These are phyloP conservation scores for Ceratoteleas bidentatus DNA, from an alignment of 1,140 invertebrate species.

Conservation along the genomic window DNA sequence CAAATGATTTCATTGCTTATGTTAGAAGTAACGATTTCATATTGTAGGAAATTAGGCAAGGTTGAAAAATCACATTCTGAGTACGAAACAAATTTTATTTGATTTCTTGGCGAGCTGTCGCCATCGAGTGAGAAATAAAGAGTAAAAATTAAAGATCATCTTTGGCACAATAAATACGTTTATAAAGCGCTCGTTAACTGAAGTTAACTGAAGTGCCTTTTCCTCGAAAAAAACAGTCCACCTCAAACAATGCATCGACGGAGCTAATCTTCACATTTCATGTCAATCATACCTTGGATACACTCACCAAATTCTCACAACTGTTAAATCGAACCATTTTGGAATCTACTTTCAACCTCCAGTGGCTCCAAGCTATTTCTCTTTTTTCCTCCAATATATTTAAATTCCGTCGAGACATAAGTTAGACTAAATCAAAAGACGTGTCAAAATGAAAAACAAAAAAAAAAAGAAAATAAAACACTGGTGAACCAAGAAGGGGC, in stretches of 20 bases:
- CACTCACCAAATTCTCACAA: no score
- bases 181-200: constrained; percentile 55
- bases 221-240: constrained; percentile 16
- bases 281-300: no score
- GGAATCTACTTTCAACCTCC: no score
- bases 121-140: constrained; percentile 54
- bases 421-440: constrained; percentile 18
- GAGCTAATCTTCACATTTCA: background rate
- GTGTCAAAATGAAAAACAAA: no score
- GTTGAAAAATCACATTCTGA: constrained; percentile 1
- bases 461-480: no score
- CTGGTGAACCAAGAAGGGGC: no score
- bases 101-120: constrained; percentile 36
- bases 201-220: constrained; percentile 36
- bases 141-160: constrained; percentile 68
- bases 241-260: constrained; percentile 22
- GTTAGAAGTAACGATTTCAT: constrained; percentile 25
- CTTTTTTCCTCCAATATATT: no score
- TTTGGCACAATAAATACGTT: constrained; percentile 79
- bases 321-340: no score
- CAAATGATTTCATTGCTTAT: no score
- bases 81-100: constrained; percentile 56
- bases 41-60: no score
- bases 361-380: no score
- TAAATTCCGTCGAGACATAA: constrained; percentile 26